Conservation (phyloP, 2,888 invertebrate species). For the Tetranychus truncatus region DNA sequence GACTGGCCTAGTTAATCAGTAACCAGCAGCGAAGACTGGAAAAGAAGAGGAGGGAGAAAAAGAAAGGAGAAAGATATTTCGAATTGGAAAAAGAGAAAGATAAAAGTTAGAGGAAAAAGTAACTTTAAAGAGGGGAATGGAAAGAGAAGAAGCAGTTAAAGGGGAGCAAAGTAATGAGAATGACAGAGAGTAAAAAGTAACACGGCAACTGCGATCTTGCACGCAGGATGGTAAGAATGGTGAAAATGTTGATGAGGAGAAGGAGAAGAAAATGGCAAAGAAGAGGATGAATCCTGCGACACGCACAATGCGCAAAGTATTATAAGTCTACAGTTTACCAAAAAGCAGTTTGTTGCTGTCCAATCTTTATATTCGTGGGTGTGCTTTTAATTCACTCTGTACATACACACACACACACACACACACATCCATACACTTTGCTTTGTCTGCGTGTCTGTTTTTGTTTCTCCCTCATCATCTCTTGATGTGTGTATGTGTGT, state of each 20-base stretch:
- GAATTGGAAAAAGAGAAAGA: neutral
- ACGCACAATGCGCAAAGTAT: neutral
- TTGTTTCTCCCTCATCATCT: neutral
- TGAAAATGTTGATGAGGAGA: neutral
- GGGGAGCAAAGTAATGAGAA: neutral
- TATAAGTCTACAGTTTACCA: neutral
- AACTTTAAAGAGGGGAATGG: neutral
- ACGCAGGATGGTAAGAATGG: neutral
- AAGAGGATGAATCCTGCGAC: conserved; percentile 1
- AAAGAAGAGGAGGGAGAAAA: neutral
- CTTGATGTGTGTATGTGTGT: neutral
- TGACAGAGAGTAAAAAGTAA: conserved; percentile 2
- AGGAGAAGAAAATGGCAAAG: neutral
- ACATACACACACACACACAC: neutral
- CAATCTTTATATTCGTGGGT: neutral
- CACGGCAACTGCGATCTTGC: neutral
- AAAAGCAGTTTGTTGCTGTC: neutral
- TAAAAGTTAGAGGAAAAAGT: neutral
- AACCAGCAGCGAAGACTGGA: neutral
- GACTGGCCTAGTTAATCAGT: neutral
- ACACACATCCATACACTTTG: neutral
- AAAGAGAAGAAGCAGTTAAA: conserved; percentile 4
- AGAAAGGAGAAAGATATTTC: neutral
- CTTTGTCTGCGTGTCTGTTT: neutral
- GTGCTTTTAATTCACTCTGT: neutral